A percentile compares a stretch with the other conserved stretches of the same genome.
phyloP scores from a whole-genome alignment of 2,888 invertebrate genomes.

The Dryobota labecula region DNA sequence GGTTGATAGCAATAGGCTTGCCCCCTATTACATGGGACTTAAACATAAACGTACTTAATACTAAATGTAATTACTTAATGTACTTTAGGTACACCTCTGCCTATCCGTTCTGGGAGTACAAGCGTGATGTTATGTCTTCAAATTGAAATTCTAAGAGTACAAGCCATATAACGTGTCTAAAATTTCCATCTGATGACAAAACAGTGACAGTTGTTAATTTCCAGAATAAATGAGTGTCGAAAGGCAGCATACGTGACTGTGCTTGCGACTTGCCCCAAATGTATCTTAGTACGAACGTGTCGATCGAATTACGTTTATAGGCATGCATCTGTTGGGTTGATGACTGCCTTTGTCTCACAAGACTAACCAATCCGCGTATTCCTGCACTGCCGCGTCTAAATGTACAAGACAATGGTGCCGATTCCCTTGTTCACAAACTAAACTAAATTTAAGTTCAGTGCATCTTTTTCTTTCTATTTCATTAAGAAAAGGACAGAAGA shows the following conservation, averaged over 20 bases:
- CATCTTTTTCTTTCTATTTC: too few relatives aligned
- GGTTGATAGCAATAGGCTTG: not conserved
- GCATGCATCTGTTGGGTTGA: slow-evolving; percentile 32
- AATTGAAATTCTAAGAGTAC: slow-evolving; percentile 3
- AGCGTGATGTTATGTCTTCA: not conserved
- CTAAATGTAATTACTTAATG: too few relatives aligned
- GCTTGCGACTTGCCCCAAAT: slow-evolving; percentile 60
- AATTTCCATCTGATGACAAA: slow-evolving; percentile 38
- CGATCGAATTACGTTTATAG: slow-evolving; percentile 40
- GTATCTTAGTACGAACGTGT: slow-evolving; percentile 52
- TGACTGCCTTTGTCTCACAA: slow-evolving; percentile 22
- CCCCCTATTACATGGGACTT: not conserved
- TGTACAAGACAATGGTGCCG: not conserved
- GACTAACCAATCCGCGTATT: not conserved
- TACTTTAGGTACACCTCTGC: not conserved
- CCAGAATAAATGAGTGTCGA: slow-evolving; percentile 48
- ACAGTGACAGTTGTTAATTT: slow-evolving; percentile 48
- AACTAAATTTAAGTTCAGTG: too few relatives aligned
- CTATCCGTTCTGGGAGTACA: too few relatives aligned
- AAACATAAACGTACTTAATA: too few relatives aligned
- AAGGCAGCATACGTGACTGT: slow-evolving; percentile 56
- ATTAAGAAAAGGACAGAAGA: too few relatives aligned
- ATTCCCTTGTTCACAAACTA: too few relatives aligned
- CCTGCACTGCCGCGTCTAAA: slow-evolving; percentile 1
- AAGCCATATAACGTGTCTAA: slow-evolving; percentile 13